Conservation (phyloP, 2,113 vertebrate genomes). For the Willisornis vidua region DNA sequence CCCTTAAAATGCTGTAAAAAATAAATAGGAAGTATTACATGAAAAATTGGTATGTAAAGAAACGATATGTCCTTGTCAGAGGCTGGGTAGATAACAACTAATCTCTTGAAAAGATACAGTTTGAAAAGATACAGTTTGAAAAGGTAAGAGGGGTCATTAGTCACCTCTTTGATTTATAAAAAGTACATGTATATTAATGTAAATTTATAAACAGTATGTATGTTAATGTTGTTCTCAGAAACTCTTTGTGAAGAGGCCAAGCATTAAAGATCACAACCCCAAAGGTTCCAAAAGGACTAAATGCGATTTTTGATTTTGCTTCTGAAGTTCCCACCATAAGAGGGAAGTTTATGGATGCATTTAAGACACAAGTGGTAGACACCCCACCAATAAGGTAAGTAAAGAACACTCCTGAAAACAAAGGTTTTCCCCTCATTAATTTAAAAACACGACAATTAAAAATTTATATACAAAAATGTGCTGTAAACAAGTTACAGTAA, state of each 20-base stretch:
- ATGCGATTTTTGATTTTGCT: background rate
- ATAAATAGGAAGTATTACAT: background rate
- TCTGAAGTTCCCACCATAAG: background rate
- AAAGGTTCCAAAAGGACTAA: background rate
- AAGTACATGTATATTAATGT: background rate
- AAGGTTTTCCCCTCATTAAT: background rate
- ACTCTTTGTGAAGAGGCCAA: background rate
- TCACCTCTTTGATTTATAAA: background rate
- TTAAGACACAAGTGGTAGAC: background rate
- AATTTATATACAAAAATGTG: background rate
- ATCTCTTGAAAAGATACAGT: background rate
- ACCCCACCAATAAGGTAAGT: background rate
- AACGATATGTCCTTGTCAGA: background rate
- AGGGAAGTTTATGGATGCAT: background rate
- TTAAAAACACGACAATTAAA: background rate
- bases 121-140: background rate
- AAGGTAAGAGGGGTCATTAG: background rate
- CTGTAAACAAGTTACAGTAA: background rate
- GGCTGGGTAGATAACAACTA: background rate
- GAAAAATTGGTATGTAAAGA: background rate
- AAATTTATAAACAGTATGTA: background rate
- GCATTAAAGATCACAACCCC: background rate
- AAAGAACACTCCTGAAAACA: background rate
- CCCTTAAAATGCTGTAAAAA: background rate
- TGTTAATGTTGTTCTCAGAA: background rate